Evolutionary conservation across 2,113 vertebrate species (phyloP).

Genomic region (Campylorhamphus procurvoides): DNA sequence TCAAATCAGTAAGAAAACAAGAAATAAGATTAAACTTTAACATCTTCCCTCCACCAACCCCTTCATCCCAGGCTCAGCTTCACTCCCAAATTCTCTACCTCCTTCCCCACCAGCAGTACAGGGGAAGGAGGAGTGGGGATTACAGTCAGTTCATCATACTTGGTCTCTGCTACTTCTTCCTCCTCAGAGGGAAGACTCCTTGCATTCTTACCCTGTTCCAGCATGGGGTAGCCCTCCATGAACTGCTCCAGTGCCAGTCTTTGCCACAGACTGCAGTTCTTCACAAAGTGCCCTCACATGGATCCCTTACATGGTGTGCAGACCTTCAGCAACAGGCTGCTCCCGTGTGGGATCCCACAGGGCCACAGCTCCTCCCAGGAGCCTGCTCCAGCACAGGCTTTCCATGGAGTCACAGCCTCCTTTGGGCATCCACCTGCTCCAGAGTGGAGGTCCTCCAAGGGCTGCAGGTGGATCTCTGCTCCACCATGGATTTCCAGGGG

Average conservation of each 20-base stretch:
- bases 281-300: not conserved
- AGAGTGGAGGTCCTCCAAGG: not conserved
- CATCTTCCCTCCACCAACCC: not conserved
- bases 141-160: not conserved
- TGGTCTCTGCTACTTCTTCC: not conserved
- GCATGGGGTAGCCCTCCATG: not conserved
- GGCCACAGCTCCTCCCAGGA: not conserved
- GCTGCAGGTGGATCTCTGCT: not conserved
- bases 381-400: not conserved
- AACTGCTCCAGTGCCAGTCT: not conserved
- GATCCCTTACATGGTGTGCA: not conserved
- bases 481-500: too few relatives aligned
- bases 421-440: not conserved
- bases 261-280: not conserved
- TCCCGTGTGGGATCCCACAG: not conserved
- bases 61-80: not conserved
- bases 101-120: not conserved
- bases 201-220: not conserved
- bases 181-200: not conserved
- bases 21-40: not conserved
- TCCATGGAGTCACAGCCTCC: not conserved
- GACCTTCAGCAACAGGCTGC: not conserved
- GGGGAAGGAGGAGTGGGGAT: not conserved
- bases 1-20: not conserved
- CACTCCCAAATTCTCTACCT: not conserved